These are phyloP conservation scores for Rhipidura dahli DNA, from an alignment of 2,113 vertebrate genomes.

Conservation along the genomic window DNA sequence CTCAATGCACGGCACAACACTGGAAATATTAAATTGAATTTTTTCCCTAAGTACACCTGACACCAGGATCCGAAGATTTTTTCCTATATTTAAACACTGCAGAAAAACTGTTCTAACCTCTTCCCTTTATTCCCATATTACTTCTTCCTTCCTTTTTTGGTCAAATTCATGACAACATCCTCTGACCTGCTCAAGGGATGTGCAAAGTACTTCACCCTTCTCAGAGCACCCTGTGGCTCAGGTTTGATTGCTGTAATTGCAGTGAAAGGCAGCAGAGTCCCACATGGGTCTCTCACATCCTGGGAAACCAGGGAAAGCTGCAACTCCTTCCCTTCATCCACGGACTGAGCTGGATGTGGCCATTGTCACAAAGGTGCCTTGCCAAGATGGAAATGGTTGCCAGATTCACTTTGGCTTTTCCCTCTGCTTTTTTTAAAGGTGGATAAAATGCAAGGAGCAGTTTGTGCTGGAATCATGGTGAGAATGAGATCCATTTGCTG, in stretches of 20 bases:
- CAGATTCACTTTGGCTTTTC: background rate
- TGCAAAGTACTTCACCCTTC: background rate
- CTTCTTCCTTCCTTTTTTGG: background rate
- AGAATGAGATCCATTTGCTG: background rate
- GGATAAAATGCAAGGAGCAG: background rate
- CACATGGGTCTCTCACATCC: accelerated
- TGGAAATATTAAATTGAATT: background rate
- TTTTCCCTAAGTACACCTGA: background rate
- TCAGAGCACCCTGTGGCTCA: background rate
- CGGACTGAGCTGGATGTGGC: accelerated
- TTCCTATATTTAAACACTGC: background rate
- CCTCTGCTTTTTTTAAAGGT: background rate
- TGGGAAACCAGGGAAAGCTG: background rate
- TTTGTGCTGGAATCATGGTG: background rate
- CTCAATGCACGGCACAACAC: background rate
- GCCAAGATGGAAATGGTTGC: background rate
- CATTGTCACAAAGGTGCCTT: background rate
- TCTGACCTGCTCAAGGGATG: background rate
- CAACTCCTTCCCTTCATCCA: background rate
- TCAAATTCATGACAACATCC: background rate
- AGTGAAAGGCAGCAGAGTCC: background rate
- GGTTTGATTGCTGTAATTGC: background rate
- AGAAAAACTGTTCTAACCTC: background rate
- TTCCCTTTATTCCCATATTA: background rate
- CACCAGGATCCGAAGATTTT: background rate